These are phyloP conservation scores for Tanypteryx hageni DNA, from an alignment of 2,888 invertebrate genomes.

Conservation along the genomic window DNA sequence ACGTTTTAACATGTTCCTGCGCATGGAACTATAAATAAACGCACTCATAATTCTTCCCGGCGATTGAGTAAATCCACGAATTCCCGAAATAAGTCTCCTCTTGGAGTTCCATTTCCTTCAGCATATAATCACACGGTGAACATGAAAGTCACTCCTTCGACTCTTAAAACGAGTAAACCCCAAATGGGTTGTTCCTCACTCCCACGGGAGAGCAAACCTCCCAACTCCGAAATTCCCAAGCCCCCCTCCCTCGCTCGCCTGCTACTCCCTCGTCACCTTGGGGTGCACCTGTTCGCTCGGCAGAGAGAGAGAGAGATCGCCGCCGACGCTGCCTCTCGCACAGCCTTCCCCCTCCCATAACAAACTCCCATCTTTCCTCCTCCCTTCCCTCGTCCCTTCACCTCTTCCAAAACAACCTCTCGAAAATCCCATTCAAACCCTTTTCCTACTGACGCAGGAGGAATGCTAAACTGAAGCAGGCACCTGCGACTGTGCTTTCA, in stretches of 20 bases:
- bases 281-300: constrained; percentile 17
- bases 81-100: too few relatives aligned
- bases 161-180: too few relatives aligned
- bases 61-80: too few relatives aligned
- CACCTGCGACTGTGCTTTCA: constrained; percentile 9
- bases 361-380: too few relatives aligned
- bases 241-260: neutral
- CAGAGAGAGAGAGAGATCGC: neutral
- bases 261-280: constrained; percentile 15
- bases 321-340: neutral
- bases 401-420: neutral
- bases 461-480: neutral
- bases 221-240: constrained; percentile 3
- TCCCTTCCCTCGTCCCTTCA: too few relatives aligned
- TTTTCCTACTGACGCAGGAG: constrained; percentile 11
- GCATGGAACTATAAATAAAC: too few relatives aligned
- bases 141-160: too few relatives aligned
- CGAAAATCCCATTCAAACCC: constrained; percentile 35
- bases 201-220: neutral
- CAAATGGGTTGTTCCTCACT: neutral
- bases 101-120: too few relatives aligned
- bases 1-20: too few relatives aligned
- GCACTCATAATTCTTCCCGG: too few relatives aligned
- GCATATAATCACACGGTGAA: too few relatives aligned
- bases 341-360: too few relatives aligned